Evolutionary conservation across 2,797 vertebrate genomes (phyloP).

Genomic region (Aphelocoma californica): DNA sequence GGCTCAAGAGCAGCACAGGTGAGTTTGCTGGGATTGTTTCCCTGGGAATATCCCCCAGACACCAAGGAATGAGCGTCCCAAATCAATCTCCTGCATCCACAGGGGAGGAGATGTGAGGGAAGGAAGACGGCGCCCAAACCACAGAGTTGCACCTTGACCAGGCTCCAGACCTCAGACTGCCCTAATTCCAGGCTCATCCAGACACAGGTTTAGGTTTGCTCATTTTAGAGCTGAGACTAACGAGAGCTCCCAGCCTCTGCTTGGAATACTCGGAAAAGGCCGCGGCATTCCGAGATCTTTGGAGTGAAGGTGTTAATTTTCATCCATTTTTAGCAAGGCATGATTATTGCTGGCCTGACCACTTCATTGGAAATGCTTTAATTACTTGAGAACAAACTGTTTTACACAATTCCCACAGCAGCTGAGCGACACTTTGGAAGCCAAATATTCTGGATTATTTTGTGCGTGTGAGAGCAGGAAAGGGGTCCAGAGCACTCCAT

Average conservation of each 20-base stretch:
- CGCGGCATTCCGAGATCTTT: background rate
- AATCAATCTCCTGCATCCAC: background rate
- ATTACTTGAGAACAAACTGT: constrained; percentile 45
- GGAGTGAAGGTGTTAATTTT: constrained; percentile 39
- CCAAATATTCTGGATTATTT: background rate
- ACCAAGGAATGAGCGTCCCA: background rate
- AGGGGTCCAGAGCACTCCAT: background rate
- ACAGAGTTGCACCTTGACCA: background rate
- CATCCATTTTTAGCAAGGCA: constrained; percentile 41
- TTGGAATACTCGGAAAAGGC: background rate
- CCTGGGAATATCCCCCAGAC: background rate
- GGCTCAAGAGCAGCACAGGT: background rate
- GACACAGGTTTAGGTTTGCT: background rate
- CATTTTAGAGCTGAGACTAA: background rate
- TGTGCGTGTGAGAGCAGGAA: background rate
- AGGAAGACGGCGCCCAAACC: background rate
- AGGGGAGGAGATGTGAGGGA: background rate
- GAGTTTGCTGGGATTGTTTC: background rate
- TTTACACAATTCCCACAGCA: constrained; percentile 41
- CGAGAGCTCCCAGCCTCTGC: background rate
- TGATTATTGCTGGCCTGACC: constrained; percentile 17
- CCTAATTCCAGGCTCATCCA: background rate
- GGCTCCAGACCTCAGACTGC: background rate
- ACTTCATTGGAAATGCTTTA: background rate
- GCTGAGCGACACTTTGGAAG: constrained; percentile 4